Evolutionary conservation across 2,113 vertebrate species (phyloP), one percentile per base, ranked within the genome.

Genomic region (Antennarius striatus): DNA sequence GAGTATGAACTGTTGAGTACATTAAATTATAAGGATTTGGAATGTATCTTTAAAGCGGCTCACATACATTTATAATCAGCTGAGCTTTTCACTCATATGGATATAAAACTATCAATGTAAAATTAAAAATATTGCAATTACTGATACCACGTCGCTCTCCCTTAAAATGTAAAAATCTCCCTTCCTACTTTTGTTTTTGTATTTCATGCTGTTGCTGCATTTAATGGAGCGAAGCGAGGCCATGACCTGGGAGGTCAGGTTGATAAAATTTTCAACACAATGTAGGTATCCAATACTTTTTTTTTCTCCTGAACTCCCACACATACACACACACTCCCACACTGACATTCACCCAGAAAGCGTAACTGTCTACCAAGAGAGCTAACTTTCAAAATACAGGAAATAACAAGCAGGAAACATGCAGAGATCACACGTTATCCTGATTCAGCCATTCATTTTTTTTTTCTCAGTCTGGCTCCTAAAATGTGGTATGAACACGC

Each of bases 351-450:
- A 4, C 43, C 6, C 22, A 66, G 53, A 74, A 64, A 46, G 67
- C 69, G 63, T 54, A 45, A 47, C 64, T 75, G 60, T 68, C 64
- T 53, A 64, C 48, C 54, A 62, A 16, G 16, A 12, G n/a, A 57
- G 53, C 62, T 62, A 17, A 68, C 53, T 60, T 0, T n/a, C 46
- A 75, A 65, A 66, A 63, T 62, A 60, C 66, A 77, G 47, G 28
- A 74, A 63, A 63, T 22, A 28, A 32, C 46, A 39, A 54, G 12
- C 32, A 66, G 12, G 32, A 15, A 53, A 46, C 30, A 14, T 70
- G 63, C 63, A 47, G 29, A 68, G 40, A 61, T 68, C 8, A 11
- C 28, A 40, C 15, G 15, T 67, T 58, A 52, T 40, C 50, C 42
- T 65, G 48, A 59, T 56, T 56, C 65, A 22, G 52, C 29, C 15